phyloP scores from a whole-genome alignment of 2,888 invertebrate species.

The Trichacis sp. region DNA sequence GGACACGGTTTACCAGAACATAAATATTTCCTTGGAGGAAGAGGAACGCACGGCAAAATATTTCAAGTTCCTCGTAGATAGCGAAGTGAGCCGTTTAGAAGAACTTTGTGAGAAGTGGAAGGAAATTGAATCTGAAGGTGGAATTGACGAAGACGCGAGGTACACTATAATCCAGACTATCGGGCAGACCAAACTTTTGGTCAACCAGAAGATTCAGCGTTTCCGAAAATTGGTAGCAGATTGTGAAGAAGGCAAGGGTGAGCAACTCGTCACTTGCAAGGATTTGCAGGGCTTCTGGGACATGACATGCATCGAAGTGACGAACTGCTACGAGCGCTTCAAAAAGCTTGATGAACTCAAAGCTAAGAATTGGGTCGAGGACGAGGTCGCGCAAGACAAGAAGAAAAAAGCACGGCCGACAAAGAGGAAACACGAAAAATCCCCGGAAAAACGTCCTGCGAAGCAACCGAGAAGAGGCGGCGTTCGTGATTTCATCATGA shows the following conservation, averaged over 20 bases:
- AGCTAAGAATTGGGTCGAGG: constrained; percentile 69
- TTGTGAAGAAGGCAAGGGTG: constrained; percentile 68
- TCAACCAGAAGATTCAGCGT: constrained; percentile 83
- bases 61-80: constrained; percentile 68
- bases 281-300: constrained; percentile 93
- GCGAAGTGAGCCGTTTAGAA: constrained; percentile 72
- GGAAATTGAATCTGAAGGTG: constrained; percentile 65
- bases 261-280: constrained; percentile 73
- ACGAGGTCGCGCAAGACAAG: constrained; percentile 47
- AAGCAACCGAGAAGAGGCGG: constrained; percentile 41
- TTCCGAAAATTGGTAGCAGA: constrained; percentile 72
- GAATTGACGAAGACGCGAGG: constrained; percentile 70
- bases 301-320: constrained; percentile 81
- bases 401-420: constrained; percentile 10
- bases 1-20: constrained; percentile 54
- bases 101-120: constrained; percentile 73
- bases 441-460: constrained; percentile 16
- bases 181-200: constrained; percentile 83
- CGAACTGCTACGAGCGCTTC: constrained; percentile 57
- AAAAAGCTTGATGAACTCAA: constrained; percentile 49
- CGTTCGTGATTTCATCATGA: constrained; percentile 51
- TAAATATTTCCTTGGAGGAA: constrained; percentile 58
- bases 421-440: constrained; percentile 25
- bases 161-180: constrained; percentile 78
- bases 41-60: constrained; percentile 65